Conservation (phyloP, 37 sponge, comb jelly and placozoan genomes). For the Cliona cf. orientalis region DNA sequence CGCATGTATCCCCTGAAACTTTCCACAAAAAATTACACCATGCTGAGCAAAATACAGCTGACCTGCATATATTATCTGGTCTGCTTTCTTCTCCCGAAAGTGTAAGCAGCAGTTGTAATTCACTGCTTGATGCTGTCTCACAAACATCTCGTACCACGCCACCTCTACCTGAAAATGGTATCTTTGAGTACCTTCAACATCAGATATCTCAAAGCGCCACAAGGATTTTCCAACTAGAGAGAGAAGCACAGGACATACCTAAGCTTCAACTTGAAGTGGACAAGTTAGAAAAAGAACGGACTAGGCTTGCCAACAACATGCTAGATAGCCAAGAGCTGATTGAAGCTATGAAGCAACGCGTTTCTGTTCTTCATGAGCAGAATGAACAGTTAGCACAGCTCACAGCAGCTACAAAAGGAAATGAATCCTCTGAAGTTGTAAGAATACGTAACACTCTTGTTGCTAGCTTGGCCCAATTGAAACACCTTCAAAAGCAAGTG, state of each 20-base stretch:
- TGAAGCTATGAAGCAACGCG: slow-evolving; percentile 49
- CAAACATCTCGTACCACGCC: not conserved
- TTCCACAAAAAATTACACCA: too few species aligned
- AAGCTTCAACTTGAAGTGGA: slow-evolving; percentile 16
- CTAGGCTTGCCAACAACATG: slow-evolving; percentile 36
- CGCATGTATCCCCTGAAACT: too few species aligned
- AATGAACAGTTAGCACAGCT: slow-evolving; percentile 57
- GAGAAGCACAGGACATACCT: slow-evolving; percentile 19
- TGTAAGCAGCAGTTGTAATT: slow-evolving; percentile 33
- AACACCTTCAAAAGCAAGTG: slow-evolving; percentile 57
- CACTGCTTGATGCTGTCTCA: slow-evolving; percentile 6
- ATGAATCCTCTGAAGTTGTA: slow-evolving; percentile 31
- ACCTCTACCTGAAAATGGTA: slow-evolving; percentile 14
- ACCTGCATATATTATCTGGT: too few species aligned
- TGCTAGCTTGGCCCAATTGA: slow-evolving; percentile 65
- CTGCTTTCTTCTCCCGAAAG: slow-evolving; percentile 30
- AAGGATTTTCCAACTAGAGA: slow-evolving; percentile 20
- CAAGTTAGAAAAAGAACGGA: slow-evolving; percentile 34
- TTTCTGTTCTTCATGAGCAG: slow-evolving; percentile 65
- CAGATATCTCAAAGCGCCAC: slow-evolving; percentile 30
- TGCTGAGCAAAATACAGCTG: too few species aligned
- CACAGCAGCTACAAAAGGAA: not conserved
- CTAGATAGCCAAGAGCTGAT: slow-evolving; percentile 42
- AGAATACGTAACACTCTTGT: slow-evolving; percentile 59
- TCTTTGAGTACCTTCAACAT: slow-evolving; percentile 35